phyloP scores from a whole-genome alignment of 2,888 invertebrate genomes.

The Acanthopleura granulata region DNA sequence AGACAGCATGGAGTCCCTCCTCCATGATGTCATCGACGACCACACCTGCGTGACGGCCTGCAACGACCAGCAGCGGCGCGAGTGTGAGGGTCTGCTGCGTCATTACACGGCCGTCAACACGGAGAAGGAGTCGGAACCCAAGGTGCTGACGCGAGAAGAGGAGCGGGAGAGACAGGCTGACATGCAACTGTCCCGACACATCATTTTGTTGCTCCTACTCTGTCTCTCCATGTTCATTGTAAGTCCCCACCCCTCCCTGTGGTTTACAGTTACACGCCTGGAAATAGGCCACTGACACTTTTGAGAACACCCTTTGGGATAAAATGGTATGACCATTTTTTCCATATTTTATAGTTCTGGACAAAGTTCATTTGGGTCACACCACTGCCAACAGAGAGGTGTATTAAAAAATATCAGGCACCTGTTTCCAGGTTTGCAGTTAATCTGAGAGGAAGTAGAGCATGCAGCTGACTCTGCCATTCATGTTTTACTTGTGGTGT shows the following conservation, averaged over 20 bases:
- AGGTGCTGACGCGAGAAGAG: slow-evolving; percentile 14
- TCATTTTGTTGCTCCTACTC: slow-evolving; percentile 84
- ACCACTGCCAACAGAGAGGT: too few species aligned
- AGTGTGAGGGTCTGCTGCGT: slow-evolving; percentile 49
- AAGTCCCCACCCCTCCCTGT: slow-evolving; percentile 67
- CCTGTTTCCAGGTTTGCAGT: too few species aligned
- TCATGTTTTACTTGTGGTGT: too few species aligned
- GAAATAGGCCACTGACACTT: too few species aligned
- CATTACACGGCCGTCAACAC: slow-evolving; percentile 40
- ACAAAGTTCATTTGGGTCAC: too few species aligned
- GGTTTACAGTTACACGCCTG: too few species aligned
- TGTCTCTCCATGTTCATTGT: slow-evolving; percentile 91
- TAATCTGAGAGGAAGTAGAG: too few species aligned
- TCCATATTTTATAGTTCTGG: too few species aligned
- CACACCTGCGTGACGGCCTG: slow-evolving; percentile 50
- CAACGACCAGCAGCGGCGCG: slow-evolving; percentile 44
- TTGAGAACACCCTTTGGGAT: too few species aligned
- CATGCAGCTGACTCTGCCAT: too few species aligned
- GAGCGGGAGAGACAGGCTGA: slow-evolving; percentile 41
- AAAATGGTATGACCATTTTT: too few species aligned
- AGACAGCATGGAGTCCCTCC: slow-evolving; percentile 24
- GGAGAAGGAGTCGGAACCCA: slow-evolving; percentile 8
- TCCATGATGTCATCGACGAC: slow-evolving; percentile 30
- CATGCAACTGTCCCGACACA: slow-evolving; percentile 75
- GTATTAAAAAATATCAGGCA: too few species aligned